Percentiles rank a stretch among this genome's conserved stretches.
phyloP scores from a whole-genome alignment of 2,888 invertebrate species.

The Nemurella pictetii region DNA sequence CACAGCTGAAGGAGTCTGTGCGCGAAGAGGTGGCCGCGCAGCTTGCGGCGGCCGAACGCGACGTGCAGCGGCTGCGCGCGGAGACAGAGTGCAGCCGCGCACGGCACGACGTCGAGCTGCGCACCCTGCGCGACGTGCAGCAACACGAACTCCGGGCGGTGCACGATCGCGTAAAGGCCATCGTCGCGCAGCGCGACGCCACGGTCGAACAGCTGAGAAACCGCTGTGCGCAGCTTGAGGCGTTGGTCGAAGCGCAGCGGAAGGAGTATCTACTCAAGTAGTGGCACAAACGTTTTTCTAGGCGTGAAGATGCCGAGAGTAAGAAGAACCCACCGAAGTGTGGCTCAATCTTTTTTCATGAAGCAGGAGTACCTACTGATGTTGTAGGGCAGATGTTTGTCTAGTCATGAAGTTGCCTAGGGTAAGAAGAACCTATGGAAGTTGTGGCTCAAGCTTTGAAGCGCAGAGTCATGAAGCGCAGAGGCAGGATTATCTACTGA shows the following conservation, averaged over 20 bases:
- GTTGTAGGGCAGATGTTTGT: too few relatives aligned
- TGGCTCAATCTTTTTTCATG: too few relatives aligned
- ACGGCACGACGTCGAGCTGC: conserved; percentile 43
- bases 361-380: too few relatives aligned
- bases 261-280: conserved; percentile 43
- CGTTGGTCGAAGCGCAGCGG: conserved; percentile 70
- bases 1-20: conserved; percentile 61
- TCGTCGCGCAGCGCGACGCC: conserved; percentile 78
- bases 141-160: conserved; percentile 51
- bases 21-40: conserved; percentile 66
- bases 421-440: too few relatives aligned
- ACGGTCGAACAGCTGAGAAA: conserved; percentile 72
- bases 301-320: too few relatives aligned
- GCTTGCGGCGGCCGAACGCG: conserved; percentile 57
- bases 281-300: too few relatives aligned
- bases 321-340: too few relatives aligned
- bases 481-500: too few relatives aligned
- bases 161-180: conserved; percentile 64
- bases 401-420: too few relatives aligned
- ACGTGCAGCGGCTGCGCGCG: conserved; percentile 37
- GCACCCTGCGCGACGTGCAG: conserved; percentile 2
- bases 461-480: too few relatives aligned
- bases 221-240: conserved; percentile 74
- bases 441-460: too few relatives aligned
- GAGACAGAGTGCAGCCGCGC: conserved; percentile 42